phyloP scores from a whole-genome alignment of 1,140 invertebrate genomes.

The Drosophila grimshawi region DNA sequence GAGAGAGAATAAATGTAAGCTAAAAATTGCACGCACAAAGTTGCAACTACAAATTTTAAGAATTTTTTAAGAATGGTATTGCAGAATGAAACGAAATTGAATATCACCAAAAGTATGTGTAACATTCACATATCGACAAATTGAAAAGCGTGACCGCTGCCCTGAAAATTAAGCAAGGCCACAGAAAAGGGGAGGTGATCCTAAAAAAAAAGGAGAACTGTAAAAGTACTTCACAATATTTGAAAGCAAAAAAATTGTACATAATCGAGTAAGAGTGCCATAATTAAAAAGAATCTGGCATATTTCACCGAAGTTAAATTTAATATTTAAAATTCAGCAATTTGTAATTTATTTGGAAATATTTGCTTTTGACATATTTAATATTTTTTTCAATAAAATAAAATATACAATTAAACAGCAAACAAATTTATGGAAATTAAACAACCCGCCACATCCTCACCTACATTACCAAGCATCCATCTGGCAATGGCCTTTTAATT shows the following conservation, averaged over 20 bases:
- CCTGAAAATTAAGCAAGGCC: neutral
- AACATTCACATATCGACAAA: neutral
- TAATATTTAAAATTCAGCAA: too few relatives aligned
- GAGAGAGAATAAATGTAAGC: neutral
- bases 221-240: neutral
- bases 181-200: neutral
- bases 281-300: too few relatives aligned
- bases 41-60: neutral
- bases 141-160: neutral
- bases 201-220: too few relatives aligned
- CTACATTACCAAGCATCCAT: neutral
- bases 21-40: neutral
- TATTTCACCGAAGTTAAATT: too few relatives aligned
- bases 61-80: neutral
- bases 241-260: neutral
- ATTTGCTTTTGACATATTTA: neutral
- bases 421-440: neutral
- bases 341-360: neutral
- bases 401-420: neutral
- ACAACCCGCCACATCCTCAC: neutral
- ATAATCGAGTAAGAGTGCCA: neutral
- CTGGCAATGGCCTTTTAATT: slow-evolving; percentile 64
- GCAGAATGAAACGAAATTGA: neutral
- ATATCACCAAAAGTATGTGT: neutral
- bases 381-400: neutral